phyloP scores from a whole-genome alignment of 2,113 vertebrate genomes.

The Mesoclemmys tuberculata region DNA sequence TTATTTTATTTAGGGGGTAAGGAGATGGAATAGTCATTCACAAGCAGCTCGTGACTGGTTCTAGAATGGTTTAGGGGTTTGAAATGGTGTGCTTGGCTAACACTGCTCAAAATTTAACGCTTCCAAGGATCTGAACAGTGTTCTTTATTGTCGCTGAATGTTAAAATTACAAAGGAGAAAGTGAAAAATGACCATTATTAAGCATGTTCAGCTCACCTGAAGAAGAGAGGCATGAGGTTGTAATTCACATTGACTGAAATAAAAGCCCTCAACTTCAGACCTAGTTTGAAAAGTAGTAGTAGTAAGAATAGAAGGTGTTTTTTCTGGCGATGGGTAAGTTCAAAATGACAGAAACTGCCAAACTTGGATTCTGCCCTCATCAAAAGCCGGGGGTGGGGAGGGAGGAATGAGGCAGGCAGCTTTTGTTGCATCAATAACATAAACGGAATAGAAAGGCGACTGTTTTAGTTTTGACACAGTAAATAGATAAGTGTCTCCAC shows the following conservation, averaged over 20 bases:
- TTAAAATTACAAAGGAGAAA: neutral
- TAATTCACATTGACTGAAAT: neutral
- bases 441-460: neutral
- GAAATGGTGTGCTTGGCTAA: neutral
- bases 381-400: neutral
- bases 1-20: neutral
- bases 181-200: neutral
- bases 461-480: neutral
- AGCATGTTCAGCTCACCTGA: neutral
- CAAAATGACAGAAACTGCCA: too few relatives aligned
- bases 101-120: neutral
- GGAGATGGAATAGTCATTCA: neutral
- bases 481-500: neutral
- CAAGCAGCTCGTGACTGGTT: neutral
- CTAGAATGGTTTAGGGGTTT: neutral
- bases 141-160: neutral
- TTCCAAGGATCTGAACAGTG: neutral
- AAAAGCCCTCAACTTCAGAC: neutral
- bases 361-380: too few relatives aligned
- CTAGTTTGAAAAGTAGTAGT: neutral
- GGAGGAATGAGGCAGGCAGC: neutral
- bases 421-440: neutral
- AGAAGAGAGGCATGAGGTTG: neutral
- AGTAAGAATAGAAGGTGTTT: neutral
- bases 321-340: too few relatives aligned